Evolutionary conservation across 1,140 invertebrate genomes (phyloP), one percentile per base, ranked within the genome.

Genomic region (Heterodera carotae): DNA sequence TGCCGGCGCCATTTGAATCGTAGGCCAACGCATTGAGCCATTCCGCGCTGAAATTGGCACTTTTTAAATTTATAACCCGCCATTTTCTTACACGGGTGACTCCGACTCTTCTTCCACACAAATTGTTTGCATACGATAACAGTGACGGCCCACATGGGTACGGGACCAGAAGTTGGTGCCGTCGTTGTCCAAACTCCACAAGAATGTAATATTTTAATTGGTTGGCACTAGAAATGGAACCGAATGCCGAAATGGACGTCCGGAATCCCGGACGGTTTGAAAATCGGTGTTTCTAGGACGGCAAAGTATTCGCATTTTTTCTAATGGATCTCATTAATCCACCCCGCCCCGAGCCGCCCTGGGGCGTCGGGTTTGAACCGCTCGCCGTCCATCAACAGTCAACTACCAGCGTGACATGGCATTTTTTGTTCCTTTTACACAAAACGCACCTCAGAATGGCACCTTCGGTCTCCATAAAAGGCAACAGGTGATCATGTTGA

Each of bases 391-490:
- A n/a, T n/a, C n/a, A n/a, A n/a, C n/a, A n/a, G n/a, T n/a, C n/a
- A n/a, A n/a, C n/a, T n/a, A n/a, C n/a, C n/a, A n/a, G n/a, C n/a
- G n/a, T n/a, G n/a, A n/a, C n/a, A n/a, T n/a, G n/a, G n/a, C n/a
- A n/a, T n/a, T n/a, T n/a, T n/a, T n/a, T n/a, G n/a, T n/a, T n/a
- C n/a, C n/a, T 76, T 76, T 22, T 2, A 22, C 31, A 25, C 8
- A 15, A 33, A 75, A 60, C 75, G n/a, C 77, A 83, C 76, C 76
- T 84, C 48, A 83, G 76, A 34, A 83, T 76, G 7, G 82, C 71
- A 0, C 72, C 73, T n/a, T 69, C 64, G 10, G 69, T 84, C 48
- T 77, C 72, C 22, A 83, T 76, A 33, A 69, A 83, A n/a, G n/a
- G n/a, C n/a, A n/a, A n/a, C n/a, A n/a, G 36, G 39, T 62, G n/a